Conservation (phyloP, 2,888 invertebrate species). For the Ophonus ardosiacus region DNA sequence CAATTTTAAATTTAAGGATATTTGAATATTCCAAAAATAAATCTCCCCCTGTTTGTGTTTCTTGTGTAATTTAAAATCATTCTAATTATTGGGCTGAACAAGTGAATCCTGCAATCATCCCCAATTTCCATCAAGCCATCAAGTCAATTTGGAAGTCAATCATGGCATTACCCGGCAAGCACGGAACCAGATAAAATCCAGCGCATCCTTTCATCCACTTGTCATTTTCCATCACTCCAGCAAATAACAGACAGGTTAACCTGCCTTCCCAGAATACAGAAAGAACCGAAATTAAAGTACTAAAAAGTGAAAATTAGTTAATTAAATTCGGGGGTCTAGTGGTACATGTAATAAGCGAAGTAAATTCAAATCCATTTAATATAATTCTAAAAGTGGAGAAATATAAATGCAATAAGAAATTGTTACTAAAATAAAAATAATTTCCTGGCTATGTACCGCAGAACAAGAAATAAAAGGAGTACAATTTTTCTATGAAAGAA, state of each 20-base stretch:
- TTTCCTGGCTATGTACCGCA: too few species aligned
- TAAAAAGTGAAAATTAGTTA: too few species aligned
- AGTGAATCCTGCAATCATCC: background rate
- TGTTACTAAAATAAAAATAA: too few species aligned
- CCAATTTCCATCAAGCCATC: slow-evolving; percentile 20
- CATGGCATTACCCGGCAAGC: background rate
- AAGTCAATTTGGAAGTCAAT: slow-evolving; percentile 44
- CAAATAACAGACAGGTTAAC: slow-evolving; percentile 22
- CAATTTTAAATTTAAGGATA: background rate
- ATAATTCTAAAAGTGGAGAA: too few species aligned
- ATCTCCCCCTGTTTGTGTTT: background rate
- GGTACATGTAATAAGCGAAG: too few species aligned
- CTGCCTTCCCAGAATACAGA: background rate
- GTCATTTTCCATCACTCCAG: slow-evolving; percentile 13
- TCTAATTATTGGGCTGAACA: background rate
- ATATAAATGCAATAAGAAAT: too few species aligned
- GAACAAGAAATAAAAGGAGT: too few species aligned
- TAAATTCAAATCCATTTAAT: too few species aligned
- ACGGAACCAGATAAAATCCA: slow-evolving; percentile 40
- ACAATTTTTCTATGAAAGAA: too few species aligned
- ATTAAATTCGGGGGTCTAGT: too few species aligned
- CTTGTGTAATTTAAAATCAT: background rate
- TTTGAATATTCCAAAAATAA: background rate
- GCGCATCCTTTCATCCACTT: slow-evolving; percentile 34
- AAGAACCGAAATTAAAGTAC: background rate